Conservation (phyloP, 2,888 invertebrate species). For the Synergus umbraculus region DNA sequence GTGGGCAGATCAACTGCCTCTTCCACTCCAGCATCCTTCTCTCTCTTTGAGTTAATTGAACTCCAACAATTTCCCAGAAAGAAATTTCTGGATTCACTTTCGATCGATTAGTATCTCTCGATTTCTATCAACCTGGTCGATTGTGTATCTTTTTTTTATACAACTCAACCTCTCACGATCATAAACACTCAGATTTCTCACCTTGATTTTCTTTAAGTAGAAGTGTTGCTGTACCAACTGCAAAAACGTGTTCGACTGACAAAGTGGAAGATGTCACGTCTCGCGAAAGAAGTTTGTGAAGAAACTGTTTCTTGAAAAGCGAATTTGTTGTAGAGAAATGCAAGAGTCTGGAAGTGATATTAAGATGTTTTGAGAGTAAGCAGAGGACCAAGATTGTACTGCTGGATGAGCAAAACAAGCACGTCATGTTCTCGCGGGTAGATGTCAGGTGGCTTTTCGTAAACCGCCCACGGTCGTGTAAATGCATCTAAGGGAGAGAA, state of each 20-base stretch:
- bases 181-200: neutral
- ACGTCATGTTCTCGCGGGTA: slow-evolving; percentile 56
- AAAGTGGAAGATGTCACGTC: no score
- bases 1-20: slow-evolving; percentile 63
- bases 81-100: slow-evolving; percentile 9
- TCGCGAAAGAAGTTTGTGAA: no score
- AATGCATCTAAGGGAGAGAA: neutral
- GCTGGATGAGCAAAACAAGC: slow-evolving; percentile 52
- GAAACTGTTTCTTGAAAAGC: no score
- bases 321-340: neutral
- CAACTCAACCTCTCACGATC: neutral
- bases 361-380: slow-evolving; percentile 69
- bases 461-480: slow-evolving; percentile 60
- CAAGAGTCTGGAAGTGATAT: slow-evolving; percentile 55
- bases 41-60: slow-evolving; percentile 24
- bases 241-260: no score
- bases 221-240: no score
- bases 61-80: slow-evolving; percentile 1
- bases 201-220: neutral
- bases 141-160: neutral
- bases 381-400: slow-evolving; percentile 57
- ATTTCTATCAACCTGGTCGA: neutral
- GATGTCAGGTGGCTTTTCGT: slow-evolving; percentile 66
- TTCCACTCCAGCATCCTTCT: slow-evolving; percentile 49
- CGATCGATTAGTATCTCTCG: neutral